A percentile compares a stretch with the other conserved stretches of the same genome.
These are phyloP conservation scores for Atta colombica DNA, from an alignment of 1,140 invertebrate species.

Conservation along the genomic window DNA sequence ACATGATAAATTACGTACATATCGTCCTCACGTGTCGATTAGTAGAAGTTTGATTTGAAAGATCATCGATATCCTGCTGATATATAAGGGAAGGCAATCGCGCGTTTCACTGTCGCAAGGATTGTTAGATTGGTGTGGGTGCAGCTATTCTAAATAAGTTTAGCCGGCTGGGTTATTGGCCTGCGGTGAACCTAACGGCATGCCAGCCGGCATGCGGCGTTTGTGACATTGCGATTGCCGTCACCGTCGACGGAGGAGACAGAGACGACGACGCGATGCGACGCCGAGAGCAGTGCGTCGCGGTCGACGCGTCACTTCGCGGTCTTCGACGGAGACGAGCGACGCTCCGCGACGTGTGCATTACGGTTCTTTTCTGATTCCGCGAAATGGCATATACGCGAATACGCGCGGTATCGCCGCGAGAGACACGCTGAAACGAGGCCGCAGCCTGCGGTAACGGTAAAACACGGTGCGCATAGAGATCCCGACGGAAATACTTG, in stretches of 20 bases:
- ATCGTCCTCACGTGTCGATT: background rate
- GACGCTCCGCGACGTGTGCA: conserved; percentile 32
- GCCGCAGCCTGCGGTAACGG: conserved; percentile 50
- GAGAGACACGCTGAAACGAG: conserved; percentile 50
- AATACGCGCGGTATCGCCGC: conserved; percentile 3
- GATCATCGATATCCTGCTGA: background rate
- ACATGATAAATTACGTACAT: background rate
- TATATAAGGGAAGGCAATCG: conserved; percentile 9
- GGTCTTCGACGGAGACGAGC: conserved; percentile 65
- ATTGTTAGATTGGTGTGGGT: conserved; percentile 66
- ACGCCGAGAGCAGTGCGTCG: conserved; percentile 58
- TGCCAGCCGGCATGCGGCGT: conserved; percentile 76
- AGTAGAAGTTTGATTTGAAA: conserved; percentile 1
- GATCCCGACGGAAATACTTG: conserved; percentile 52
- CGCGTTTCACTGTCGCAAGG: conserved; percentile 24
- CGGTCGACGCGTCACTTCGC: conserved; percentile 71
- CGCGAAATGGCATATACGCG: conserved; percentile 28
- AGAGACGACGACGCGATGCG: conserved; percentile 16
- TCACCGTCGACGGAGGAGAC: background rate
- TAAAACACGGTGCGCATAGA: conserved; percentile 46
- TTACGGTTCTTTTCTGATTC: conserved; percentile 60
- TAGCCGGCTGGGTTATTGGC: conserved; percentile 82
- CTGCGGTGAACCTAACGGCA: conserved; percentile 83
- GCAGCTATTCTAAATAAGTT: conserved; percentile 83
- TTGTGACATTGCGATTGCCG: conserved; percentile 81